Base-by-base conservation (phyloP, 1,140 invertebrate species). In the Trypoxylus dichotomus region DNA sequence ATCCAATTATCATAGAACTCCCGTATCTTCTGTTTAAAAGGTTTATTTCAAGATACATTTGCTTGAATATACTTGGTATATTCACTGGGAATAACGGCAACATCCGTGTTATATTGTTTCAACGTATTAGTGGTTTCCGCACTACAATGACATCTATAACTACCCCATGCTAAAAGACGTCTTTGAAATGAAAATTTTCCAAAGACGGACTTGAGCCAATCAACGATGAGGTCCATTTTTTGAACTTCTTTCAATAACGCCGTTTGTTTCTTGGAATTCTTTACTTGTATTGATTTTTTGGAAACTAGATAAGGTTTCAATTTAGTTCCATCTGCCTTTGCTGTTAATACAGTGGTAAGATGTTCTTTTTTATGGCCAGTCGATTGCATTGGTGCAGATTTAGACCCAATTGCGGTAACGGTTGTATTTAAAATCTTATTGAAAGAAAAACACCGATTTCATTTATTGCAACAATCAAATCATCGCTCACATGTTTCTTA, bases 51-150 rank as follows among this genome's bases (percentile, higher is more conserved):
- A 47, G 43, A 47, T 11, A 13, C 10, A 47, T 47, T 10, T 47
- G 11, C 43, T 47, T 47, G 43, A 47, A 3, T 10, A 47, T 47
- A 11, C 11, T 47, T 47, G 58, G 19, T 63, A 27, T n/a, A 21
- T 63, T 63, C 58, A 27, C 58, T 3, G 21, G 58, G 58, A 19
- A 63, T 24, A 63, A 63, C 58, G 6, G 3, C 58, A 19, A 63
- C 58, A 63, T 63, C 58, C 21, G 58, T 63, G 58, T 63, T 63
- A 63, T 63, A 63, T 24, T 63, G 58, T n/a, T 63, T 63, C 58
- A 63, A 63, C 19, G 5, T n/a, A n/a, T 63, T 54, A 54, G 47
- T 21, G 13, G 47, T 54, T 54, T 54, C 11, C 47, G 13, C 47
- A 54, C 47, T 3, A 54, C 2, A 3, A 10, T 54, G 47, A 54